Conservation (phyloP, 2,888 invertebrate species). For the Altica lythri region DNA sequence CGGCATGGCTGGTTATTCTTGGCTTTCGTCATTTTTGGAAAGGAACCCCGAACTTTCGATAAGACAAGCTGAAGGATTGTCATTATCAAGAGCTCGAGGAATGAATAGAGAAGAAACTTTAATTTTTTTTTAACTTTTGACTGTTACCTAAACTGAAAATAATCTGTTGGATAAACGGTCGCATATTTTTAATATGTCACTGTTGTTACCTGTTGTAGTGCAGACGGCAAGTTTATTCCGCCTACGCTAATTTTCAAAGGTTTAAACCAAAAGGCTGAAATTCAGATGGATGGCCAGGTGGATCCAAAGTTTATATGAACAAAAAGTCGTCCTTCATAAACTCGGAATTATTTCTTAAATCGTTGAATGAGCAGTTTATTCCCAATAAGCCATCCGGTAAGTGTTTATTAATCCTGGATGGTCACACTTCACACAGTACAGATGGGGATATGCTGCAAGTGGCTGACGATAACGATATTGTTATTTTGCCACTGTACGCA, state of each 20-base stretch:
- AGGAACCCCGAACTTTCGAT: no score
- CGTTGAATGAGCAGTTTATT: constrained; percentile 37
- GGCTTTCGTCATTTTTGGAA: no score
- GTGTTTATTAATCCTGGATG: constrained; percentile 45
- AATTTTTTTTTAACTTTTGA: no score
- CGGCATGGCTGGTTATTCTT: no score
- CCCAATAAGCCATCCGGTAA: constrained; percentile 44
- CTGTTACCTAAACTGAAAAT: no score
- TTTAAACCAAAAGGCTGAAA: background rate
- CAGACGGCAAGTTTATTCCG: background rate
- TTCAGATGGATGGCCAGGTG: constrained; percentile 34
- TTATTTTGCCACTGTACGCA: constrained; percentile 37
- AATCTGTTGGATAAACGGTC: no score
- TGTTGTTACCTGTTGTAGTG: background rate
- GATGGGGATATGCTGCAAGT: background rate
- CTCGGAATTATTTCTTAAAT: constrained; percentile 32
- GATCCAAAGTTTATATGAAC: constrained; percentile 34
- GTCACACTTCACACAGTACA: constrained; percentile 42
- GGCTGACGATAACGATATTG: background rate
- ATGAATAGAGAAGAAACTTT: no score
- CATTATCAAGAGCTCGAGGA: no score
- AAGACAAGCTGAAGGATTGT: no score
- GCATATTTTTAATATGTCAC: no score
- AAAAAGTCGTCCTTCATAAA: constrained; percentile 37
- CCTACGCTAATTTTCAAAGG: background rate